Evolutionary conservation across 2,797 vertebrate genomes (phyloP), one percentile per base, ranked within the genome.

Genomic region (Balearica regulorum): DNA sequence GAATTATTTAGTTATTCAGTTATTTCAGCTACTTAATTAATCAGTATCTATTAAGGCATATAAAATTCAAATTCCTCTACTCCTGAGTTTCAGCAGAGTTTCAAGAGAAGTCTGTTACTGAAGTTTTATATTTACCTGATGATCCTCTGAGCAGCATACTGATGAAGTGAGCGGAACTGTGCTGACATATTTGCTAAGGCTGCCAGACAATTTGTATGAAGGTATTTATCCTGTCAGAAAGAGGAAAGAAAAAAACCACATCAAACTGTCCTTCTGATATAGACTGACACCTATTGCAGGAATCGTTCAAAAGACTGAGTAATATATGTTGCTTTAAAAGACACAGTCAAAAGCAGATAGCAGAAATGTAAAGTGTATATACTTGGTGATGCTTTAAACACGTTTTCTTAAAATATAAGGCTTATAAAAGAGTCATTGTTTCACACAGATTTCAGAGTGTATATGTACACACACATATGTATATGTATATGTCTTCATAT

Each of bases 121-220:
- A 48, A 48, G n/a, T 20, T 51, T 80, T 31, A 5, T 91, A 85
- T 94, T 98, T 98, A 99, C 99, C 99, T 99, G 98, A 99, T 99
- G 95, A 99, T 99, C 94, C 99, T 98, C 97, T 99, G 99, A 62
- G 99, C 99, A 11, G 99, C 99, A 5, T 99, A 99, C 97, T 99
- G 99, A 95, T 99, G 99, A 55, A 99, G 99, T 6, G 98, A 99
- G 68, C 99, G 99, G 94, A 99, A 99, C 98, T 99, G 99, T 8
- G 99, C 99, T 0, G 99, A 99, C 99, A 99, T 99, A 95, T 99
- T 99, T 57, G 99, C 99, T 55, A 99, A 98, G 15, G 99, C 99
- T 66, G 99, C 99, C 96, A 99, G 97, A 95, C 99, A 99, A 93
- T 99, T 99, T 58, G 99, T 99, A 91, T 99, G 99, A 66, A 99